These are phyloP conservation scores for Protodeltote pygarga DNA, from an alignment of 2,888 invertebrate species.

Conservation along the genomic window DNA sequence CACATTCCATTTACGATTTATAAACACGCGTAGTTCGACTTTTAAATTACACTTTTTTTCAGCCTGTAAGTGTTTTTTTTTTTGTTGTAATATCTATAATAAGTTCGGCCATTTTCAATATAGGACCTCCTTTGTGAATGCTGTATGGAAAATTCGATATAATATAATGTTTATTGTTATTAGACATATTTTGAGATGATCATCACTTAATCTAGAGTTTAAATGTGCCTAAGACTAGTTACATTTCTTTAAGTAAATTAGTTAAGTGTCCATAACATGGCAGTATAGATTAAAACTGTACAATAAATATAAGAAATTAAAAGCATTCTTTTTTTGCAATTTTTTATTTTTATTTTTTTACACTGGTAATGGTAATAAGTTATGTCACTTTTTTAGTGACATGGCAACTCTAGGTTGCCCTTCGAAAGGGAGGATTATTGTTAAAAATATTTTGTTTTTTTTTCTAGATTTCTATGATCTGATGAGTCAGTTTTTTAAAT, in stretches of 20 bases:
- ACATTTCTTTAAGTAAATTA: constrained; percentile 50
- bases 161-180: constrained; percentile 41
- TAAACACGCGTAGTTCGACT: too few species aligned
- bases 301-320: constrained; percentile 51
- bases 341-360: constrained; percentile 27
- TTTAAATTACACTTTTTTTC: too few species aligned
- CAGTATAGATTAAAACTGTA: constrained; percentile 58
- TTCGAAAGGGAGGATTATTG: not conserved
- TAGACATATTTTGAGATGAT: constrained; percentile 45
- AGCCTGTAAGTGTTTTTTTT: too few species aligned
- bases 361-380: constrained; percentile 5
- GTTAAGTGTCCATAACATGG: constrained; percentile 52
- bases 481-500: too few species aligned
- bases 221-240: constrained; percentile 66
- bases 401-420: constrained; percentile 13
- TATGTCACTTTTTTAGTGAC: constrained; percentile 8
- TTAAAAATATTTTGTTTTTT: not conserved
- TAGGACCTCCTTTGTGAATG: too few species aligned
- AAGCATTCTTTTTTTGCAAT: constrained; percentile 42
- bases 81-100: too few species aligned
- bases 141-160: too few species aligned
- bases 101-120: too few species aligned
- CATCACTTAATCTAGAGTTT: constrained; percentile 37
- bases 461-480: too few species aligned
- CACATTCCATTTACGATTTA: too few species aligned